Base-by-base conservation (phyloP, 1,140 invertebrate genomes). In the Dolichoris vasculosae region DNA sequence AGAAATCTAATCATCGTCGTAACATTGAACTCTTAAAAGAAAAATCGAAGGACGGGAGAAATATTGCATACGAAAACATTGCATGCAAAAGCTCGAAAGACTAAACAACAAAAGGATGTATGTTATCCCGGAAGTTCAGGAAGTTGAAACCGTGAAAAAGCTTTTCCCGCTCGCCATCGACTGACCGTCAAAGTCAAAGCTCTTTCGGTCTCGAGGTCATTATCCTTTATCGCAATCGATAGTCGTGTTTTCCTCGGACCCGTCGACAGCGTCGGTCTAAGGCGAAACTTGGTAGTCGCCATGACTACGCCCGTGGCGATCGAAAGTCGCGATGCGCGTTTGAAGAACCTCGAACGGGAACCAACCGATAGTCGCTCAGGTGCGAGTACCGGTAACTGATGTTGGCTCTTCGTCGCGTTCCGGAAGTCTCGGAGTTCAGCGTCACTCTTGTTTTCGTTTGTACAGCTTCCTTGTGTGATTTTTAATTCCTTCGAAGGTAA, bases 201-300 rank as follows among this genome's bases (percentile, higher is more conserved):
- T 43, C 55, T 55, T 63, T 64, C 63, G 63, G 63, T 77, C 38
- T 86, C 8, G 84, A 86, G 84, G 80, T 86, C 84, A 86, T 86
- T 86, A 86, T 86, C 84, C 84, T 46, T 86, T 73, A 82, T 81
- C 78, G 23, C 23, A 80, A 80, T 81, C 84, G 84, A 85, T 85
- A 73, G 35, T 2, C 51, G 23, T 78, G 30, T 30, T 32, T 6
- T n/a, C 30, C 30, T 26, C 73, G 15, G 38, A 4, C n/a, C 2
- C 0, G 30, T 26, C 38, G 13, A 55, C 11, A 30, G 32, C 26
- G 30, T 75, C 64, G 75, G 67, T n/a, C 17, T 23, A 11, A 17
- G n/a, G 64, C n/a, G 15, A 32, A n/a, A n/a, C n/a, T n/a, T n/a
- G n/a, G n/a, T n/a, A n/a, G 78, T 79, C 63, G 26, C 71, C 48